Conservation (phyloP, 2,888 invertebrate species). For the Ferdinandea cuprea region DNA sequence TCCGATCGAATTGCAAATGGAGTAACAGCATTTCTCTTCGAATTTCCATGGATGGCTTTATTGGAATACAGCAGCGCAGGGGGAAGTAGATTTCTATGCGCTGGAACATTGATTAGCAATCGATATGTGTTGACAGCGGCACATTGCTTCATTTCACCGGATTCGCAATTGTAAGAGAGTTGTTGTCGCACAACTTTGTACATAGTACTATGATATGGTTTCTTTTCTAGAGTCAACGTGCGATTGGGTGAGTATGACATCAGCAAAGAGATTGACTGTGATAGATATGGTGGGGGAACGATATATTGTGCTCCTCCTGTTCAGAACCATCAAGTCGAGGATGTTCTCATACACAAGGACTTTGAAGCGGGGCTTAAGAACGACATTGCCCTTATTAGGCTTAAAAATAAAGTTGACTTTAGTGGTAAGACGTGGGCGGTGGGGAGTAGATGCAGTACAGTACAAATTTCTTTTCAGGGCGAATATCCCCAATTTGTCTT, state of each 20-base stretch:
- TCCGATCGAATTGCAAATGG: conserved; percentile 49
- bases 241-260: conserved; percentile 66
- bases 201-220: background rate
- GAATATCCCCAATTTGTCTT: conserved; percentile 55
- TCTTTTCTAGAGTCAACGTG: conserved; percentile 45
- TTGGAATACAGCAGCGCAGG: conserved; percentile 49
- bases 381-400: conserved; percentile 57
- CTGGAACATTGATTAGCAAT: conserved; percentile 60
- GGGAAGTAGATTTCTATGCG: conserved; percentile 47
- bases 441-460: background rate
- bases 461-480: conserved; percentile 21
- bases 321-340: conserved; percentile 45
- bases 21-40: conserved; percentile 42
- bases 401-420: conserved; percentile 38
- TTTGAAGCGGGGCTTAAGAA: conserved; percentile 5
- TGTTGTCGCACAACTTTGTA: background rate
- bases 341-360: conserved; percentile 57
- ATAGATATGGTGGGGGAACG: background rate
- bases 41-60: conserved; percentile 68
- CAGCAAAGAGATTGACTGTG: conserved; percentile 56
- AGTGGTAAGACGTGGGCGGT: conserved; percentile 23
- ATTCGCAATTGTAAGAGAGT: conserved; percentile 56
- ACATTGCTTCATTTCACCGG: conserved; percentile 52
- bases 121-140: conserved; percentile 65
- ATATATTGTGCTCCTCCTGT: conserved; percentile 49